Conservation (phyloP, 2,888 invertebrate species). For the Cheilosia pagana region DNA sequence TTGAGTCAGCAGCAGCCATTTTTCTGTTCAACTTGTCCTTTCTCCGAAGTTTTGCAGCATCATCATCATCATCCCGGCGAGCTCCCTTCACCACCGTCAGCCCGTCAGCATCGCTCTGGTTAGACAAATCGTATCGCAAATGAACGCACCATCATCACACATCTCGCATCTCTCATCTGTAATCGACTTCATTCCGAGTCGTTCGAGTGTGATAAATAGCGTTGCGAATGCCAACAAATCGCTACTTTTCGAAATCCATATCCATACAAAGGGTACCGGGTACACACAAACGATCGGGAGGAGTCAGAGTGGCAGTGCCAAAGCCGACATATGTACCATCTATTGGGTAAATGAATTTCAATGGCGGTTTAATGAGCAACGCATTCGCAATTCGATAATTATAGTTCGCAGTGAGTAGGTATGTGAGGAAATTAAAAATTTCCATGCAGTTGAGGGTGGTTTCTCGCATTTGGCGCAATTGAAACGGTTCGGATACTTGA, state of each 20-base stretch:
- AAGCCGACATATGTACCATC: conserved; percentile 64
- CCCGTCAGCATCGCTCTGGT: not conserved
- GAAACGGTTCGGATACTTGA: conserved; percentile 60
- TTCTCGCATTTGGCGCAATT: conserved; percentile 29
- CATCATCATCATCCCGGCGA: conserved; percentile 38
- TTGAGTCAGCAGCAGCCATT: conserved; percentile 68
- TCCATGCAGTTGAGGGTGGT: conserved; percentile 55
- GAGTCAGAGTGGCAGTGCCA: conserved; percentile 42
- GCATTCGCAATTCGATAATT: conserved; percentile 70
- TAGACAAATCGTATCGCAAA: conserved; percentile 67
- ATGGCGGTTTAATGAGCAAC: conserved; percentile 71
- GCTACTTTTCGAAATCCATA: conserved; percentile 34
- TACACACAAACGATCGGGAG: conserved; percentile 55
- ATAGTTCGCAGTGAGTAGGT: conserved; percentile 14
- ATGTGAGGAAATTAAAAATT: conserved; percentile 34
- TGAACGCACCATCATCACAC: conserved; percentile 53
- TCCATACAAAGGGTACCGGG: conserved; percentile 25
- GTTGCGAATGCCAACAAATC: conserved; percentile 71
- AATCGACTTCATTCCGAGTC: conserved; percentile 34
- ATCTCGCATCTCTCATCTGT: not conserved
- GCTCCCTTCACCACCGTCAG: conserved; percentile 16
- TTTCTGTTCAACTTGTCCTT: conserved; percentile 24
- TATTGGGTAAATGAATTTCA: conserved; percentile 67
- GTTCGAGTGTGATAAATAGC: conserved; percentile 72
- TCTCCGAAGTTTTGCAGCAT: conserved; percentile 30